Evolutionary conservation across 1,140 invertebrate genomes (phyloP), one percentile per base, ranked within the genome.

Genomic region (Meloidogyne hapla): DNA sequence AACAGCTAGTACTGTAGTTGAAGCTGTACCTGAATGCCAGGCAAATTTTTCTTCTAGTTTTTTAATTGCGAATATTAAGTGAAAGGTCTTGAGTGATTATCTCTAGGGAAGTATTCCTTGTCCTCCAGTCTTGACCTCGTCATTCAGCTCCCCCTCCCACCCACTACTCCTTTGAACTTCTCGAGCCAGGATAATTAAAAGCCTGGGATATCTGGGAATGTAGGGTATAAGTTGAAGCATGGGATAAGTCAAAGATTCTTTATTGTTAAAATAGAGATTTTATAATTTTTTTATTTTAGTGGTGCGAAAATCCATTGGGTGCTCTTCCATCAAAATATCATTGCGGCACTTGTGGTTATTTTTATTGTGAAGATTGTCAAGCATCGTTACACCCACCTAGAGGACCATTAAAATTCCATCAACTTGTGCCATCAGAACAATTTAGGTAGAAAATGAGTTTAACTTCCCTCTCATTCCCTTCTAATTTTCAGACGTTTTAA

Each of bases 291-390:
- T 18, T 18, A 13, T 76, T 76, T 61, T 23, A 77, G 76, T 77
- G 76, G 76, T 77, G 76, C 45, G 76, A 77, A 56, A 48, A 56
- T n/a, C 40, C 69, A 33, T 23, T 61, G 15, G 40, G 69, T 33
- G 42, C 48, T 10, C 62, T 63, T 10, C 76, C 76, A 28, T 74
- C 76, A 40, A 61, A 77, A 45, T 68, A n/a, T 23, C 67, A 94
- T 84, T 98, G 96, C 89, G 94, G 97, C 88, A 94, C 97, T 88
- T 98, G 95, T 89, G 94, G 96, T 87, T 93, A 96, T 64, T 91
- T 94, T 77, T 98, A 97, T 88, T 98, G 96, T 88, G 93, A 94
- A 77, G 89, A 90, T 45, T 98, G 96, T 85, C 91, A 93, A 1
- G 94, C 96, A 80, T 91, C 92, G 15, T 96, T 94, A 88, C 96